Evolutionary conservation across 2,797 vertebrate genomes (phyloP), one percentile per base, ranked within the genome.

Genomic region (Acanthornis magna): DNA sequence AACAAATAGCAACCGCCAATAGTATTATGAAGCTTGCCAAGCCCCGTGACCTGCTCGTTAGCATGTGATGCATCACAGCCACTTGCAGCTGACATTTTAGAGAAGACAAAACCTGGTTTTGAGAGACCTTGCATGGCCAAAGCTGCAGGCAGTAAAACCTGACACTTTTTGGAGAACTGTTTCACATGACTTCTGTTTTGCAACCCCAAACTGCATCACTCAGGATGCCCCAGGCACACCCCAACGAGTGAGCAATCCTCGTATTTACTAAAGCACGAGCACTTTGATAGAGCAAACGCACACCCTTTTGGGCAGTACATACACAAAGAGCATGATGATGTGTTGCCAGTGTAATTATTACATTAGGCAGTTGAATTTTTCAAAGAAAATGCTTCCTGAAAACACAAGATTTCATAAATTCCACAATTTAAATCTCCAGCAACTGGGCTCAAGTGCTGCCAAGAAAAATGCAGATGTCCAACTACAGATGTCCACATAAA

Each of bases 1-100:
- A 96, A 95, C 82, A 95, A 95, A 95, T 70, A 95, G 80, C 88
- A 81, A 43, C 55, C 82, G 73, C 1, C 2, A 57, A 47, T 1
- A 84, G 43, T 13, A 78, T 79, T 53, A 60, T 29, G 58, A 62
- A 63, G 30, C 32, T 36, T 40, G 62, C 40, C 26, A 30, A 23
- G 61, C 55, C 51, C 78, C 70, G 80, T 72, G 47, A 62, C 47
- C 36, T 11, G 29, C 57, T 71, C 57, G 53, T 91, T 66, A 73
- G 36, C 65, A 50, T 15, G 30, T 18, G 53, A 78, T 34, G 48
- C 57, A 80, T 86, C 50, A 34, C 34, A 50, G 43, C 53, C 4
- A 2, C 48, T 1, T 2, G 16, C 14, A 51, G 79, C 88, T 87
- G 53, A 47, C 13, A 12, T 38, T 38, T 86, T 67, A 79, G 13